These are phyloP conservation scores for Caloenas nicobarica DNA, from an alignment of 2,113 vertebrate genomes.

Conservation along the genomic window DNA sequence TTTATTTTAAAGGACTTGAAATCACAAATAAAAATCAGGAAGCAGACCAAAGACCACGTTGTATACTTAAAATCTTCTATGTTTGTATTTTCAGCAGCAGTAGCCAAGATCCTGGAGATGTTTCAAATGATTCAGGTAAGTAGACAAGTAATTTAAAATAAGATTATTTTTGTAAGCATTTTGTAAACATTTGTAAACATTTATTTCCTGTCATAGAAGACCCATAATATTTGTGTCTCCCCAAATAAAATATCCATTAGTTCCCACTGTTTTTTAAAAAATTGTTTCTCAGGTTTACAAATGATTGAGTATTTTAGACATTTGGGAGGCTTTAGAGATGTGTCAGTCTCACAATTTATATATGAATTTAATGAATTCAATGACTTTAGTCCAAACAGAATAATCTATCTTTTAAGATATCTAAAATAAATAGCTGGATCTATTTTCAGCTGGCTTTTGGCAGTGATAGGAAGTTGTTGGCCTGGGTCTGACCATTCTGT, in stretches of 20 bases:
- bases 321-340: not conserved
- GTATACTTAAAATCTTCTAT: not conserved
- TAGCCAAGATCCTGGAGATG: not conserved
- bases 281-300: not conserved
- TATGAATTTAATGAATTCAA: not conserved
- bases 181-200: not conserved
- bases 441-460: not conserved
- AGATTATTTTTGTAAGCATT: not conserved
- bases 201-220: not conserved
- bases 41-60: not conserved
- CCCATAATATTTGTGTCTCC: not conserved
- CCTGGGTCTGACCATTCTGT: not conserved
- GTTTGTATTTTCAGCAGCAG: not conserved
- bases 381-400: not conserved
- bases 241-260: not conserved
- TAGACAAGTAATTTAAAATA: not conserved
- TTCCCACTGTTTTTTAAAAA: not conserved
- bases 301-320: not conserved
- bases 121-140: not conserved
- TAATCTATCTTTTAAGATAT: not conserved
- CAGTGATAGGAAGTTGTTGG: not conserved
- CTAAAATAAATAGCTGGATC: not conserved
- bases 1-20: slow-evolving; percentile 11
- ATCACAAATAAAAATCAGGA: not conserved
- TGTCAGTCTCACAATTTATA: not conserved